Evolutionary conservation across 2,797 vertebrate genomes (phyloP).

Genomic region (Sibirionetta formosa): DNA sequence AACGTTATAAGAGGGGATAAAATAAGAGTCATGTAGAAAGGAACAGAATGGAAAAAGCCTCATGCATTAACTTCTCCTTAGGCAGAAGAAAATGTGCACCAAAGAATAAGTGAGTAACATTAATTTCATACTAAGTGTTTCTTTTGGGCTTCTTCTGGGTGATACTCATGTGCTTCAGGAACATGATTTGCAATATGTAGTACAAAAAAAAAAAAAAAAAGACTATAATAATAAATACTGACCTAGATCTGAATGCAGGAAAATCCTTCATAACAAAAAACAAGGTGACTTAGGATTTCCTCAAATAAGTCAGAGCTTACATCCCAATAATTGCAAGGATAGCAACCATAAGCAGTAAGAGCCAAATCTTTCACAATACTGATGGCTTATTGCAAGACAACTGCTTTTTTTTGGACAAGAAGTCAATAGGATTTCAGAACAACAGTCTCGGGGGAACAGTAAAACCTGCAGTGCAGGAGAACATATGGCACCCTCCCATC

Average conservation of each 20-base stretch:
- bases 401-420: neutral
- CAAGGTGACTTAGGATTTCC: neutral
- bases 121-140: neutral
- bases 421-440: slow-evolving; percentile 24
- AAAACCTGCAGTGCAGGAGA: slow-evolving; percentile 50
- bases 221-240: neutral
- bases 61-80: neutral
- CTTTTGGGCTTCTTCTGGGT: neutral
- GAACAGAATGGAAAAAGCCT: neutral
- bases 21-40: neutral
- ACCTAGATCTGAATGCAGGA: neutral
- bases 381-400: neutral
- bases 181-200: neutral
- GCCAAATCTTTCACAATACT: neutral
- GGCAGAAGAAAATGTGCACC: neutral
- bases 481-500: slow-evolving; percentile 44
- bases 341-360: neutral
- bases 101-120: neutral
- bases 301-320: neutral
- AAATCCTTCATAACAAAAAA: slow-evolving; percentile 6
- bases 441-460: slow-evolving; percentile 11
- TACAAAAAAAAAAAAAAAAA: neutral
- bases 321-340: neutral
- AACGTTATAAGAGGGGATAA: neutral
- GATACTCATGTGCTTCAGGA: neutral